A percentile compares a stretch with the other conserved stretches of the same genome.
These are phyloP conservation scores for Luperina nickerlii DNA, from an alignment of 2,888 invertebrate species.

Conservation along the genomic window DNA sequence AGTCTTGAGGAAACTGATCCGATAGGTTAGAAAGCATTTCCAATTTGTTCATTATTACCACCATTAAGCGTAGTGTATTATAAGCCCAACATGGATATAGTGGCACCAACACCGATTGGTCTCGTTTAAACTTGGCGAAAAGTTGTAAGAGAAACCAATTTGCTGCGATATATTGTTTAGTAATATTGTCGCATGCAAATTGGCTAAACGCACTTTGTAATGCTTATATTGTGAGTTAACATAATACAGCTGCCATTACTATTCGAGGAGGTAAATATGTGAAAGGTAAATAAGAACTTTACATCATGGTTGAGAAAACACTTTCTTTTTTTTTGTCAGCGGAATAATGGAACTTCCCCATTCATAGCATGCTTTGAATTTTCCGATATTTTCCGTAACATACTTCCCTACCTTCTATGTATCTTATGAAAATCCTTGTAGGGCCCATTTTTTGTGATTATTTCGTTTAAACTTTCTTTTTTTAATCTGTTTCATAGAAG, in stretches of 20 bases:
- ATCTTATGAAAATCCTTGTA: background rate
- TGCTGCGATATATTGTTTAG: slow-evolving; percentile 12
- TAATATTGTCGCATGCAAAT: slow-evolving; percentile 35
- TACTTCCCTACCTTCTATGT: background rate
- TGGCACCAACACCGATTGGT: slow-evolving; percentile 32
- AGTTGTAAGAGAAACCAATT: slow-evolving; percentile 35
- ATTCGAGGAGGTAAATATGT: background rate
- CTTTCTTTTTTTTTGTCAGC: background rate
- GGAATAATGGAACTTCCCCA: background rate
- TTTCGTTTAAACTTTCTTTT: background rate
- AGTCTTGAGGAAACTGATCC: slow-evolving; percentile 8
- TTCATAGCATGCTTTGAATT: background rate
- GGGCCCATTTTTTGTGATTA: background rate
- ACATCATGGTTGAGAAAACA: background rate
- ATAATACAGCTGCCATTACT: background rate
- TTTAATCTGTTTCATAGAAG: background rate
- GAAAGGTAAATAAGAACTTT: background rate
- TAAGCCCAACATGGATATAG: slow-evolving; percentile 28
- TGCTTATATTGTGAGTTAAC: background rate
- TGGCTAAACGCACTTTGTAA: slow-evolving; percentile 20
- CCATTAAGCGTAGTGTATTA: slow-evolving; percentile 47
- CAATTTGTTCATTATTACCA: slow-evolving; percentile 41
- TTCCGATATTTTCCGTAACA: background rate
- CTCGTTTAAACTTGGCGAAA: slow-evolving; percentile 29
- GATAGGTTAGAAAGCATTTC: slow-evolving; percentile 56